These are phyloP conservation scores for Eublepharis macularius DNA, from an alignment of 2,113 vertebrate species.

Conservation along the genomic window DNA sequence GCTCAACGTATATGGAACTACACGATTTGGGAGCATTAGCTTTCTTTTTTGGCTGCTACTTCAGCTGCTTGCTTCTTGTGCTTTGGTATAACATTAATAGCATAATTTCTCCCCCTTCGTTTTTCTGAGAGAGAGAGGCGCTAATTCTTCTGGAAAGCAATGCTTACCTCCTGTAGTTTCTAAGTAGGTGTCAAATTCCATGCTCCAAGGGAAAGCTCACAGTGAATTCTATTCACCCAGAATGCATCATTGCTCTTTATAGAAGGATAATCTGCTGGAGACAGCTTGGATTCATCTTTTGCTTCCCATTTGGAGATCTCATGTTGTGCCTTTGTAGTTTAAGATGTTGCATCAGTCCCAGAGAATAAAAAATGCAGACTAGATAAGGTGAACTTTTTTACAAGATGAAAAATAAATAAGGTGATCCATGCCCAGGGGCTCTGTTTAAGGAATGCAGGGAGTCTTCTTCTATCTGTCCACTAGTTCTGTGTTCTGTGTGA, in stretches of 20 bases:
- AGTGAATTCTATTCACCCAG: slow-evolving; percentile 26
- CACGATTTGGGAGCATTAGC: background rate
- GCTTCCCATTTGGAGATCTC: background rate
- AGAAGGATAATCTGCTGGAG: accelerated
- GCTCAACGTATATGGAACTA: background rate
- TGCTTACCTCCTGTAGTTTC: slow-evolving; percentile 40
- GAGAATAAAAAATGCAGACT: background rate
- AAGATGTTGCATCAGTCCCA: background rate
- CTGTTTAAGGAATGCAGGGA: background rate
- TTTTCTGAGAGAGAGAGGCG: slow-evolving; percentile 28
- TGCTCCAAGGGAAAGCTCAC: background rate
- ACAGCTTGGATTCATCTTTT: background rate
- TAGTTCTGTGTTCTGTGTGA: no score
- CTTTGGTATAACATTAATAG: slow-evolving; percentile 16
- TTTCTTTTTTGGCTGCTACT: background rate
- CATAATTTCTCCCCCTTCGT: slow-evolving; percentile 15
- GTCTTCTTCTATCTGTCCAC: background rate
- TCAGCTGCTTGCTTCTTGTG: background rate
- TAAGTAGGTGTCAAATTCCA: slow-evolving; percentile 18
- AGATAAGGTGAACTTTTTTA: background rate
- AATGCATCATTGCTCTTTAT: slow-evolving; percentile 13
- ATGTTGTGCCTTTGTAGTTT: background rate
- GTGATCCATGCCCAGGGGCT: background rate
- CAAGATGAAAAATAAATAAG: background rate
- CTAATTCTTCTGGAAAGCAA: slow-evolving; percentile 37